These are phyloP conservation scores for Cotesia vestalis DNA, from an alignment of 1,140 invertebrate species.

Conservation along the genomic window DNA sequence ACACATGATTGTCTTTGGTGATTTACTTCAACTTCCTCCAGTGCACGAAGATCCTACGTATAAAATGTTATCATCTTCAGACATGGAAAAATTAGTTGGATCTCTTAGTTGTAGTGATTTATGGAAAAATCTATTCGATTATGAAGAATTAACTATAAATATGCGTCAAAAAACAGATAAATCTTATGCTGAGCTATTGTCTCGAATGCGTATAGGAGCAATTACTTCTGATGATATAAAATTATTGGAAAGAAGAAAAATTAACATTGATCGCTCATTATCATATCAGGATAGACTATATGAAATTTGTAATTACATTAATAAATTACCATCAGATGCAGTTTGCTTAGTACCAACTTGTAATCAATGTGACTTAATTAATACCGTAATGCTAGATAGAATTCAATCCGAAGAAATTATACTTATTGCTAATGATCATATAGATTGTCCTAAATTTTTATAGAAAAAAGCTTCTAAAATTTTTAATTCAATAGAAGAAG, in stretches of 20 bases:
- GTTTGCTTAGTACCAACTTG: conserved; percentile 8
- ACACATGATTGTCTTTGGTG: conserved; percentile 24
- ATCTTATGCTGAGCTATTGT: conserved; percentile 34
- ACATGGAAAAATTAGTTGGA: conserved; percentile 42
- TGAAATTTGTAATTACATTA: conserved; percentile 39
- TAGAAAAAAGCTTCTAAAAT: background rate
- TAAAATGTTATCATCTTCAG: conserved; percentile 23
- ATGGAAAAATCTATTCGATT: conserved; percentile 40
- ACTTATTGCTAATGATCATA: background rate
- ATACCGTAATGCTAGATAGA: conserved; percentile 26
- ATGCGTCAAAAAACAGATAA: conserved; percentile 43
- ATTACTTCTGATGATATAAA: conserved; percentile 32
- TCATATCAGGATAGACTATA: conserved; percentile 21
- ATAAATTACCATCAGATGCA: conserved; percentile 10
- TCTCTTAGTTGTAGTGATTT: conserved; percentile 36
- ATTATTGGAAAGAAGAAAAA: conserved; percentile 35
- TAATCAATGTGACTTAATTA: conserved; percentile 24
- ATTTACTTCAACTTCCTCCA: conserved; percentile 36
- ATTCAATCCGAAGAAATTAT: conserved; percentile 15
- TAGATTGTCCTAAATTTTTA: background rate
- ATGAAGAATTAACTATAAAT: conserved; percentile 43
- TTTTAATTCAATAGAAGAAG: background rate
- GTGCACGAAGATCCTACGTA: conserved; percentile 35
- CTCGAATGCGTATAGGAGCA: conserved; percentile 34
- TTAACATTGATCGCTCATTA: conserved; percentile 23